Base-by-base conservation (phyloP, 2,113 vertebrate genomes). In the Onychostoma macrolepis region DNA sequence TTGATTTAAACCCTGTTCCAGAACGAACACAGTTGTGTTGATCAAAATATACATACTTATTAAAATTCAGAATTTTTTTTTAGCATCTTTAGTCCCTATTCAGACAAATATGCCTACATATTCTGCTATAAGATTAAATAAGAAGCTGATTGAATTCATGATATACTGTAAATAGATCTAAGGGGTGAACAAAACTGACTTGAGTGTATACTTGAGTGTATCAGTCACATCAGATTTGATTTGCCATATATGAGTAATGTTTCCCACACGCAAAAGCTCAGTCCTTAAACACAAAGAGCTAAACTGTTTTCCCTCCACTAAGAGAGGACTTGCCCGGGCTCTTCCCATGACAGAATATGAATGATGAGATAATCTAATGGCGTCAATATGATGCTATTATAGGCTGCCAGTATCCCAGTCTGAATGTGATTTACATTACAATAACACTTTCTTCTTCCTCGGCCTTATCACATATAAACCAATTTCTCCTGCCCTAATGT, bases 221-320 rank as follows among this genome's bases (percentile, higher is more conserved):
- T 80, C 26, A 43, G 28, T 80, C 13, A 72, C 65, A 83, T 43
- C 79, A 56, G 6, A 83, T 79, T 79, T 71, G 48, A 83, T 85
- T 65, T 61, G 53, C 33, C 48, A 89, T 71, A 71, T 10, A 56
- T 38, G 85, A 77, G 86, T 94, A 92, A 91, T 91, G 90, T 26
- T 71, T 86, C 74, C 38, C 36, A 53, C 28, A 83, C 77, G 56
- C 43, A 76, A 76, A 81, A 36, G 13, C 67, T 53, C 9, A 56
- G 41, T 38, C 38, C 48, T 76, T 78, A 50, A 67, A 58, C 50
- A 76, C 26, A 83, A 26, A 82, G 53, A 74, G 45, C 53, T 48
- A 65, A 65, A 53, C 69, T 53, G 56, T 82, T 65, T 75, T 65
- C 28, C 48, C 28, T 10, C 61, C 80, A 30, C 43, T 56, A 53